These are phyloP conservation scores for Trachelus troglodyta DNA, from an alignment of 2,888 invertebrate genomes.

Conservation along the genomic window DNA sequence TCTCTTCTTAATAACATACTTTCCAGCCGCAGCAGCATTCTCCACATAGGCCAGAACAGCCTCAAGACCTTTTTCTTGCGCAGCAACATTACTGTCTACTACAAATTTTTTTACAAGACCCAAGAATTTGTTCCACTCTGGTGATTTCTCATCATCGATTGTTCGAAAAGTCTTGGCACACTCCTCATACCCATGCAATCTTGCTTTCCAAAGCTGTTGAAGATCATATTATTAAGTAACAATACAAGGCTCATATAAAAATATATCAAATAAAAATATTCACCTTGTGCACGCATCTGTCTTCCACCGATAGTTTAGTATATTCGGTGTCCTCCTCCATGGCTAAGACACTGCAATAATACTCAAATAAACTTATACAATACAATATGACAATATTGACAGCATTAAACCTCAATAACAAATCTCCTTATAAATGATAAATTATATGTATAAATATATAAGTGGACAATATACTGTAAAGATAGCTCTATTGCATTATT, in stretches of 20 bases:
- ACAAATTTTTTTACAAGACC: constrained; percentile 95
- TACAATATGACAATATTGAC: not conserved
- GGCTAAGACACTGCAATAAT: not conserved
- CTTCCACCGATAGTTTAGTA: constrained; percentile 88
- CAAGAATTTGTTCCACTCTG: constrained; percentile 92
- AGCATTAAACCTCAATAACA: not conserved
- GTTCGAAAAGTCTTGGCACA: constrained; percentile 88
- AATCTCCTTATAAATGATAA: not conserved
- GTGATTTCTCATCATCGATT: constrained; percentile 92
- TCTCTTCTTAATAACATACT: constrained; percentile 65
- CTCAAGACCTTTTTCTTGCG: constrained; percentile 95
- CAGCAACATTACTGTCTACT: constrained; percentile 91
- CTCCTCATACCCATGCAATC: constrained; percentile 94
- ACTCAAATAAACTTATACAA: not conserved
- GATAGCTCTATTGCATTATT: not conserved
- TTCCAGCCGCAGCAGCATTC: constrained; percentile 88
- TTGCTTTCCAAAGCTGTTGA: constrained; percentile 88
- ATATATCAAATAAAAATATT: not conserved
- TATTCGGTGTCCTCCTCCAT: constrained; percentile 92
- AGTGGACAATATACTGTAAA: not conserved
- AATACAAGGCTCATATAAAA: constrained; percentile 8
- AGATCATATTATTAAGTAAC: not conserved
- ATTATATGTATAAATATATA: not conserved
- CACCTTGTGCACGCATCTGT: constrained; percentile 91
- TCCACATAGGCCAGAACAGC: constrained; percentile 91